Percentiles rank a stretch among this genome's conserved stretches.
Conservation (phyloP, 2,888 invertebrate species). For the Clepsis dumicolana region DNA sequence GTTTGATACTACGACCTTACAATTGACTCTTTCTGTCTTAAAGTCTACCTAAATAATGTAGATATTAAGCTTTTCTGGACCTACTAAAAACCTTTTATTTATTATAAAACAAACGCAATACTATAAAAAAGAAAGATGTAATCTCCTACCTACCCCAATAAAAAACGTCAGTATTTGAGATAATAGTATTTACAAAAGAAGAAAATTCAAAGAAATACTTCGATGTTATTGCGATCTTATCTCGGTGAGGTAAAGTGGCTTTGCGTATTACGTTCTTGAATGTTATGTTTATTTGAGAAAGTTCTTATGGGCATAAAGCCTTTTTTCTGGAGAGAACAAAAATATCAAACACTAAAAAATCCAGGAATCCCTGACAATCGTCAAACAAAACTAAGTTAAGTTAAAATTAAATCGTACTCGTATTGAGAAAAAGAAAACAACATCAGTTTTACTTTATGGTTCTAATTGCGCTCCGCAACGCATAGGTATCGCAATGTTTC, state of each 20-base stretch:
- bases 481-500: not conserved
- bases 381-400: too few relatives aligned
- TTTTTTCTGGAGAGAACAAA: too few relatives aligned
- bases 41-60: too few relatives aligned
- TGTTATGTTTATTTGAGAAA: not conserved
- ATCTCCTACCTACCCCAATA: conserved; percentile 32
- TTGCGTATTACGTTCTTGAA: conserved; percentile 15
- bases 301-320: not conserved
- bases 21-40: too few relatives aligned
- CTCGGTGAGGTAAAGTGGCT: conserved; percentile 14
- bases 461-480: not conserved
- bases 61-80: too few relatives aligned
- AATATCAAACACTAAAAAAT: too few relatives aligned
- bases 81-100: too few relatives aligned
- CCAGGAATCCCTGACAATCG: too few relatives aligned
- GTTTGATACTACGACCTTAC: too few relatives aligned
- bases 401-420: too few relatives aligned
- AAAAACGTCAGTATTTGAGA: conserved; percentile 16
- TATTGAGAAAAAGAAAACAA: too few relatives aligned
- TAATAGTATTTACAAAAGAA: conserved; percentile 12
- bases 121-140: conserved; percentile 23
- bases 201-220: conserved; percentile 13
- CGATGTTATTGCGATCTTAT: conserved; percentile 22
- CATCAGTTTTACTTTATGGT: not conserved
- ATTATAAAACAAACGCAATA: not conserved